Evolutionary conservation across 1,140 invertebrate genomes (phyloP), one percentile per base, ranked within the genome.

Genomic region (Aphelinus atriplicis): DNA sequence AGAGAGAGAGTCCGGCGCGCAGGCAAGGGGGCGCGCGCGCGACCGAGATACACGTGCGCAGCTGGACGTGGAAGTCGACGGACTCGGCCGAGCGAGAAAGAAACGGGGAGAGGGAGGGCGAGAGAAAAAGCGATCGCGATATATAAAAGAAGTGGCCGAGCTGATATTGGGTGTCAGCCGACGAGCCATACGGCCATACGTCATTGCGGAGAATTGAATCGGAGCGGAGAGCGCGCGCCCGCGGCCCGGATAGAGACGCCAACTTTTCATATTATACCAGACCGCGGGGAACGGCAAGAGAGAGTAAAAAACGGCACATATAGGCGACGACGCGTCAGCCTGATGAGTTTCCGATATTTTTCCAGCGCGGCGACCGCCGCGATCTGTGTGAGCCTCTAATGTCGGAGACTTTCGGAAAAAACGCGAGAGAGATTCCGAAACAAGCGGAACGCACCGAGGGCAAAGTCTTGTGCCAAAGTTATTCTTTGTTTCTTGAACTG

Each of bases 221-320:
- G 84, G 83, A 84, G 80, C 26, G 26, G 26, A 26, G 26, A 26
- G 26, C 26, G 26, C 26, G 26, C 26, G 76, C 79, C 77, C 76
- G 77, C 77, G 81, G 75, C 78, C 67, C 64, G 78, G 73, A 82
- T 81, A 78, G 80, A 83, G 78, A 83, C 73, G 77, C 78, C 77
- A 84, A 84, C 82, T 84, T 84, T 83, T 83, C 81, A 81, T 83
- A 84, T 84, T 83, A 83, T 81, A 79, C 73, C 75, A 5, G 42
- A 63, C 50, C 50, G 43, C 55, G 45, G 42, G 75, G 64, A 55
- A 66, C 77, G 68, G 66, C 46, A 1, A 53, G 53, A 61, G 47
- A 26, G 58, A 62, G 43, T 61, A 42, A 53, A 48, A 53, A 10
- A 53, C 51, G 51, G 51, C 61, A 55, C 43, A 47, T 65, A 1